Evolutionary conservation across 2,888 invertebrate genomes (phyloP).

Genomic region (Melieria picta): DNA sequence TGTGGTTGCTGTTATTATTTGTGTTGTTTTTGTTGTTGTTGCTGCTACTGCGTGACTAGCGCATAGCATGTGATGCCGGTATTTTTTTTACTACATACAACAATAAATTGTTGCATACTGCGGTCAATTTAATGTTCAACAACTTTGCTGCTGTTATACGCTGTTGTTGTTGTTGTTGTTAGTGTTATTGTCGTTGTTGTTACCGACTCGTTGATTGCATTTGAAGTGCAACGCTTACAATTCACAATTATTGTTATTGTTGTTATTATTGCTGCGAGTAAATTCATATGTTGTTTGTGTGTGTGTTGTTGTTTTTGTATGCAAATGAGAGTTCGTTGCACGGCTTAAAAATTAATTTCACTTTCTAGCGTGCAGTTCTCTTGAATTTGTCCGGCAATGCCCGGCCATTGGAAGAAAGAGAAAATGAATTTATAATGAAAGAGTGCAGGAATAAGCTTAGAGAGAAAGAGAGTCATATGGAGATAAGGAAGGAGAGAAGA

Average conservation of each 20-base stretch:
- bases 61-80: constrained; percentile 8
- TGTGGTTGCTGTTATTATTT: neutral
- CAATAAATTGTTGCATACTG: neutral
- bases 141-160: constrained; percentile 3
- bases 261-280: constrained; percentile 16
- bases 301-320: constrained; percentile 10
- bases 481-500: too few relatives aligned
- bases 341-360: constrained; percentile 30
- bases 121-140: constrained; percentile 15
- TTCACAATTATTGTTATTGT: constrained; percentile 27
- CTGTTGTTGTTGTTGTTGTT: constrained; percentile 6
- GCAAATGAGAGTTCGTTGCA: constrained; percentile 38
- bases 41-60: neutral
- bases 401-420: too few relatives aligned
- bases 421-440: too few relatives aligned
- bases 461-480: too few relatives aligned
- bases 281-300: constrained; percentile 2
- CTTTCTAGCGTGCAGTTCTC: constrained; percentile 10
- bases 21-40: neutral
- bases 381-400: too few relatives aligned
- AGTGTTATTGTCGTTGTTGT: constrained; percentile 14
- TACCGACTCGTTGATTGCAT: constrained; percentile 31
- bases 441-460: too few relatives aligned
- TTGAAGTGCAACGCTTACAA: constrained; percentile 37
- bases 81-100: neutral